A percentile compares a stretch with the other conserved stretches of the same genome.
Evolutionary conservation across 1,140 invertebrate species (phyloP).

Genomic region (Pseudomyrmex concolor): DNA sequence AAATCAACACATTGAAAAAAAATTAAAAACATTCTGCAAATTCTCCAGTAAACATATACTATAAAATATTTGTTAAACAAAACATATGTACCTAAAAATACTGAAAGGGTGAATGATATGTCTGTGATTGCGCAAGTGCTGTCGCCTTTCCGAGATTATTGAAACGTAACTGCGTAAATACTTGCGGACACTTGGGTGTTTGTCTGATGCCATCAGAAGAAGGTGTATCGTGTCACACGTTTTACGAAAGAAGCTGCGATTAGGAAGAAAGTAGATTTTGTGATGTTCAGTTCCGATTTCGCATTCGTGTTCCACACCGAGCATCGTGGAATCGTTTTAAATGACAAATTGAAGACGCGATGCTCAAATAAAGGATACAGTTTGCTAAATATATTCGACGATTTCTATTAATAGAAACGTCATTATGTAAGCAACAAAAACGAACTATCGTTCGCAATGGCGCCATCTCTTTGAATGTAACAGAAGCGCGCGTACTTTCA

Average conservation of each 20-base stretch:
- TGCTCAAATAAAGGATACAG: background rate
- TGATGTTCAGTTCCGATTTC: slow-evolving; percentile 65
- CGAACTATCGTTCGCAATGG: background rate
- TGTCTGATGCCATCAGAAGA: slow-evolving; percentile 75
- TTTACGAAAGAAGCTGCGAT: slow-evolving; percentile 56
- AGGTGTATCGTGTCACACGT: slow-evolving; percentile 46
- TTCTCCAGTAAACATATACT: background rate
- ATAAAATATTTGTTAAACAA: too few species aligned
- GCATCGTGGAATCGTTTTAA: slow-evolving; percentile 59
- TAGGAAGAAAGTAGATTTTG: slow-evolving; percentile 72
- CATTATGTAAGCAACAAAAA: slow-evolving; percentile 7
- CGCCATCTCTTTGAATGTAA: slow-evolving; percentile 18
- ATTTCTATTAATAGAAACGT: slow-evolving; percentile 23
- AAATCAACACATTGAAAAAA: background rate
- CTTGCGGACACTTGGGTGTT: slow-evolving; percentile 74
- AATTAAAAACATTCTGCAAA: background rate
- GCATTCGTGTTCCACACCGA: slow-evolving; percentile 72
- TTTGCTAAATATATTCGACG: slow-evolving; percentile 10
- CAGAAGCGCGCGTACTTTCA: background rate
- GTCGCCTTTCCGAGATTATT: slow-evolving; percentile 76
- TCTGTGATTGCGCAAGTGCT: slow-evolving; percentile 73
- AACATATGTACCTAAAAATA: slow-evolving; percentile 78
- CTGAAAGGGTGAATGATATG: slow-evolving; percentile 82
- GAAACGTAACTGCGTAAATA: slow-evolving; percentile 78
- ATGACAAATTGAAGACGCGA: background rate